phyloP scores from a whole-genome alignment of 1,140 invertebrate species.

The Carposina sasakii region DNA sequence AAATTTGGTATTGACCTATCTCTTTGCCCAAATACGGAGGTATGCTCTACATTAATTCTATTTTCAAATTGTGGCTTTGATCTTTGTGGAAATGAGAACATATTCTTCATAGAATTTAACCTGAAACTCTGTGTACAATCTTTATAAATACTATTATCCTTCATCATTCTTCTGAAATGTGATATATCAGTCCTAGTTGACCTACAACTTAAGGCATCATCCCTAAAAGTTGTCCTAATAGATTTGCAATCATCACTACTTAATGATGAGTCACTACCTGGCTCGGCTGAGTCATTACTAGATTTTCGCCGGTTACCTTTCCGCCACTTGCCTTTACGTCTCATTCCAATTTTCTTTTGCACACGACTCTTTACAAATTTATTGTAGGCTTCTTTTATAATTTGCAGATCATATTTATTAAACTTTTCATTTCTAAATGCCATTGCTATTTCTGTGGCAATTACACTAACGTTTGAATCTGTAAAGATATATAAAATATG shows the following conservation, averaged over 20 bases:
- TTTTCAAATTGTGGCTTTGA: not conserved
- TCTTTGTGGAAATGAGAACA: slow-evolving; percentile 13
- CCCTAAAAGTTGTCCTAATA: slow-evolving; percentile 30
- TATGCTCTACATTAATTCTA: slow-evolving; percentile 11
- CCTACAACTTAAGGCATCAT: slow-evolving; percentile 31
- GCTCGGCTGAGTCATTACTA: slow-evolving; percentile 45
- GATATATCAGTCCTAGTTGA: slow-evolving; percentile 25
- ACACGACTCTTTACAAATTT: slow-evolving; percentile 33
- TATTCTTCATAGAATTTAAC: slow-evolving; percentile 33
- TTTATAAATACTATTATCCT: slow-evolving; percentile 31
- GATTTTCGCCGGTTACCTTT: slow-evolving; percentile 32
- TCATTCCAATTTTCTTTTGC: slow-evolving; percentile 44
- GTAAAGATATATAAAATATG: slow-evolving; percentile 23
- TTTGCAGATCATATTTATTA: slow-evolving; percentile 41
- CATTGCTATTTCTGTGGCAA: slow-evolving; percentile 45
- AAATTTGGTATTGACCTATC: slow-evolving; percentile 45
- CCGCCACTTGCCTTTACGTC: slow-evolving; percentile 34
- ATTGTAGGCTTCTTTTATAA: slow-evolving; percentile 48
- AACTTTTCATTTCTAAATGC: slow-evolving; percentile 48
- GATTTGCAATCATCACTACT: slow-evolving; percentile 52
- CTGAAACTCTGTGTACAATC: slow-evolving; percentile 36
- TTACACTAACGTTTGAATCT: slow-evolving; percentile 47
- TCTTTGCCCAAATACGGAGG: slow-evolving; percentile 24
- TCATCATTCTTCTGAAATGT: slow-evolving; percentile 25
- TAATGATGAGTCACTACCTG: slow-evolving; percentile 48